Conservation (phyloP, 2,113 vertebrate genomes). For the Numenius arquata region DNA sequence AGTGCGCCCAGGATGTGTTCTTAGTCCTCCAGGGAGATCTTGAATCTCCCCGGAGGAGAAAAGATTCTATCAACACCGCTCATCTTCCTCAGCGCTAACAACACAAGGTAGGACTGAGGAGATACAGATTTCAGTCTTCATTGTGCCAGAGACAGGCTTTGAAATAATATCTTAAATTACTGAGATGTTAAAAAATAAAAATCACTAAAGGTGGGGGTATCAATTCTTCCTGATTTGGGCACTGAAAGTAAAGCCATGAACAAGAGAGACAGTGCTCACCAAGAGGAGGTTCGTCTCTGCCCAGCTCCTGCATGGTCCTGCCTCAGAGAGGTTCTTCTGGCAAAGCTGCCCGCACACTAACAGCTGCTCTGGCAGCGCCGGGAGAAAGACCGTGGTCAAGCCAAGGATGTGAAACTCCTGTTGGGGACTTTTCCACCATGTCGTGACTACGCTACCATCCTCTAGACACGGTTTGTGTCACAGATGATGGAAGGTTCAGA, state of each 20-base stretch:
- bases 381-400: neutral
- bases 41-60: neutral
- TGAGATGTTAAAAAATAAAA: neutral
- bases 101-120: neutral
- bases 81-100: neutral
- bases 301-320: neutral
- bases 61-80: neutral
- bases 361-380: neutral
- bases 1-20: neutral
- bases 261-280: neutral
- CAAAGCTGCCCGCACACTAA: neutral
- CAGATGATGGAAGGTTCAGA: neutral
- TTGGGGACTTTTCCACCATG: neutral
- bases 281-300: neutral
- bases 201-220: neutral
- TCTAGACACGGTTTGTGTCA: neutral
- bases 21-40: neutral
- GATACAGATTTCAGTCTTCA: neutral
- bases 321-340: neutral
- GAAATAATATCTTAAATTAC: neutral
- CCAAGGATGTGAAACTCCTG: neutral
- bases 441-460: rapidly evolving
- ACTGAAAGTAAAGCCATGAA: neutral
- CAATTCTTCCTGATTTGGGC: neutral
- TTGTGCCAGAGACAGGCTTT: neutral